Conservation (phyloP, 2,113 vertebrate genomes). For the Syngnathoides biaculeatus region DNA sequence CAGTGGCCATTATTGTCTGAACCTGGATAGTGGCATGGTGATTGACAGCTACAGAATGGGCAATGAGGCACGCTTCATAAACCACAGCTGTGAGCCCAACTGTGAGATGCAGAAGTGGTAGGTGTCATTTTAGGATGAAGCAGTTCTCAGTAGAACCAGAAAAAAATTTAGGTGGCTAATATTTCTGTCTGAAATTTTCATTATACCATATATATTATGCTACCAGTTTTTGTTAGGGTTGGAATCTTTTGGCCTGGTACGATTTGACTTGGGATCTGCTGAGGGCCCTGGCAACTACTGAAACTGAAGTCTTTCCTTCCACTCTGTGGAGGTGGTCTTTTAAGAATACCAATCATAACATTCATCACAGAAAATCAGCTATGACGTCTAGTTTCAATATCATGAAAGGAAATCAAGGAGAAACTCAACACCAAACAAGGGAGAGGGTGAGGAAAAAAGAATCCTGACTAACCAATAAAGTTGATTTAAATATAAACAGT, state of each 20-base stretch:
- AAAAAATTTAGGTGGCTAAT: too few relatives aligned
- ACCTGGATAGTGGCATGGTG: slow-evolving; percentile 97
- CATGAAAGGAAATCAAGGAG: neutral
- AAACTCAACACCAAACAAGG: neutral
- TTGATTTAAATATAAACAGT: neutral
- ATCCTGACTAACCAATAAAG: neutral
- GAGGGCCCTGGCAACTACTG: too few relatives aligned
- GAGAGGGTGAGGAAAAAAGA: neutral
- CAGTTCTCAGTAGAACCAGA: neutral
- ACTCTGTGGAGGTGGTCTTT: too few relatives aligned
- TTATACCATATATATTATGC: too few relatives aligned
- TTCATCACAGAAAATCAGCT: too few relatives aligned
- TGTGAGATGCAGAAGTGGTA: slow-evolving; percentile 99
- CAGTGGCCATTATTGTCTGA: slow-evolving; percentile 97
- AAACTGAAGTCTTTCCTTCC: too few relatives aligned
- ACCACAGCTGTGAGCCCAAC: slow-evolving; percentile 98
- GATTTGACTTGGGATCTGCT: too few relatives aligned
- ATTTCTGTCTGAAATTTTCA: too few relatives aligned
- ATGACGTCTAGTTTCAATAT: neutral
- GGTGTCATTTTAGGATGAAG: slow-evolving; percentile 45
- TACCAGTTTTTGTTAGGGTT: neutral
- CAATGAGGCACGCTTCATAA: slow-evolving; percentile 97
- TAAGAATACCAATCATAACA: too few relatives aligned
- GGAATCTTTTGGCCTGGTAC: too few relatives aligned
- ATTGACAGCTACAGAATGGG: slow-evolving; percentile 99